Conservation (phyloP, 2,113 vertebrate species). For the Nycticorax nycticorax region DNA sequence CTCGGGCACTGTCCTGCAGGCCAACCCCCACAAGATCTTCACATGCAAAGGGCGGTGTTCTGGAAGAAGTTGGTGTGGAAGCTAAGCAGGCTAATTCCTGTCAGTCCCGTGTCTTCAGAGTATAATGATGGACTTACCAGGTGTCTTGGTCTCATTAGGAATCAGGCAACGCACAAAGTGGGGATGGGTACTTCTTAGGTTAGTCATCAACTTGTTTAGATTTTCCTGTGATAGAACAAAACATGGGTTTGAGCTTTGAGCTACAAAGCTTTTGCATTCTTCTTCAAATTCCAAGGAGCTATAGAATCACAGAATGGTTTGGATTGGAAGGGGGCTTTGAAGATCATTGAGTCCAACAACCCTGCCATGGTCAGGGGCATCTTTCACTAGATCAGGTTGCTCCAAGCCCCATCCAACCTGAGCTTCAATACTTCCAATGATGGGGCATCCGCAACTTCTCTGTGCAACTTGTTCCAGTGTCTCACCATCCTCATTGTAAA, state of each 20-base stretch:
- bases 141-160: conserved; percentile 88
- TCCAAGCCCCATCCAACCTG: not conserved
- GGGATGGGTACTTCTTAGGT: conserved; percentile 84
- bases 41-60: not conserved
- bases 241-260: not conserved
- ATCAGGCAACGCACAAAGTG: conserved; percentile 89
- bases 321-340: not conserved
- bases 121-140: conserved; percentile 66
- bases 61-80: not conserved
- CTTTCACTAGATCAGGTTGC: not conserved
- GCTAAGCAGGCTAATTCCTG: not conserved
- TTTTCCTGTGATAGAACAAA: conserved; percentile 81
- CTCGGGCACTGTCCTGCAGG: not conserved
- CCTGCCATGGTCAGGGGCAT: not conserved
- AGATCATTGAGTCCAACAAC: not conserved
- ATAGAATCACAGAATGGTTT: not conserved
- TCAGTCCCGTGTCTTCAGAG: not conserved
- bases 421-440: not conserved
- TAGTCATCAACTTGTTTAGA: conserved; percentile 93
- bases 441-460: not conserved
- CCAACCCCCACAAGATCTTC: not conserved
- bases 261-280: not conserved
- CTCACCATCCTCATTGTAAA: not conserved
- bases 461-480: not conserved
- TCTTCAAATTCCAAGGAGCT: not conserved